These are phyloP conservation scores for Tadarida brasiliensis DNA, from an alignment of 2,797 vertebrate species.

Conservation along the genomic window DNA sequence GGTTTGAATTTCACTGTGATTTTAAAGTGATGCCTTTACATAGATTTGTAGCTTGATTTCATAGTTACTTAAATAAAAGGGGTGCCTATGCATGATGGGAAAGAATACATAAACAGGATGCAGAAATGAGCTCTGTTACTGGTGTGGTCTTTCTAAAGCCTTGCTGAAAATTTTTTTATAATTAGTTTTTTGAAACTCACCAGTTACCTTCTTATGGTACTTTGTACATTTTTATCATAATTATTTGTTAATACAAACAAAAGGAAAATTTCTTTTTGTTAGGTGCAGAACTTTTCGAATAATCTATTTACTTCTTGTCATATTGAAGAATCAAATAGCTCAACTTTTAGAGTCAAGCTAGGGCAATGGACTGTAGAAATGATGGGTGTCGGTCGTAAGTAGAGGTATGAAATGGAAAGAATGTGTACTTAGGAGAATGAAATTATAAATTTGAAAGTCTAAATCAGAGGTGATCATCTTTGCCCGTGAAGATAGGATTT, in stretches of 20 bases:
- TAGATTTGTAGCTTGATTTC: slow-evolving; percentile 6
- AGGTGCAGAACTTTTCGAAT: not conserved
- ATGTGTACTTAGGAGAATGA: not conserved
- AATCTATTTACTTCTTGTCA: slow-evolving; percentile 15
- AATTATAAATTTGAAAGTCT: not conserved
- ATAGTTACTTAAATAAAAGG: slow-evolving; percentile 30
- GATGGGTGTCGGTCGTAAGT: not conserved
- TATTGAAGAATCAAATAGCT: not conserved
- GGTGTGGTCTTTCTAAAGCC: slow-evolving; percentile 21
- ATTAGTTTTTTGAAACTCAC: slow-evolving; percentile 21
- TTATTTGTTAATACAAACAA: slow-evolving; percentile 47
- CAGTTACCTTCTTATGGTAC: not conserved
- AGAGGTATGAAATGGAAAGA: not conserved
- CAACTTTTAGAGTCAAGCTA: slow-evolving; percentile 2
- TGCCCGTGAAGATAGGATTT: not conserved
- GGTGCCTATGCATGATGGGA: not conserved
- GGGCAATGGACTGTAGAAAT: not conserved
- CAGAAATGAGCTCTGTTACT: not conserved
- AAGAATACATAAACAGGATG: slow-evolving; percentile 22
- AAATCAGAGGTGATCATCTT: not conserved
- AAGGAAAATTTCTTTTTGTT: slow-evolving; percentile 31
- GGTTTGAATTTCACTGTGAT: not conserved
- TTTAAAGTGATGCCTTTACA: slow-evolving; percentile 26
- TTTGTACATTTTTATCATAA: not conserved
- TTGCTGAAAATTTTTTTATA: not conserved